Evolutionary conservation across 2,888 invertebrate genomes (phyloP).

Genomic region (Pandemis cinnamomeana): DNA sequence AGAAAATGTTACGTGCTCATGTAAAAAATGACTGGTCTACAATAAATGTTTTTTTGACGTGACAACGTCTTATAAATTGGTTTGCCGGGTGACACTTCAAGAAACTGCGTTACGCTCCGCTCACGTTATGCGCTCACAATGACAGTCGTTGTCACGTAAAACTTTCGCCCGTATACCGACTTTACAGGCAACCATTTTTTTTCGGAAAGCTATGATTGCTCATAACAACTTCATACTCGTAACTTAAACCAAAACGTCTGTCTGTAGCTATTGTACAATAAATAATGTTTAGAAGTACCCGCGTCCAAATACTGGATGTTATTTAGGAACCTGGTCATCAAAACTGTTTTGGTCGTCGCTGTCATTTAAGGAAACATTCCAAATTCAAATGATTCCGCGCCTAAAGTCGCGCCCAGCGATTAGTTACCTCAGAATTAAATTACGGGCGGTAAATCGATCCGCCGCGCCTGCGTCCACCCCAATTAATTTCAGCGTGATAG

Average conservation of each 20-base stretch:
- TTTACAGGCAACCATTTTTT: too few relatives aligned
- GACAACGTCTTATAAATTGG: too few relatives aligned
- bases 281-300: not conserved
- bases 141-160: too few relatives aligned
- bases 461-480: conserved; percentile 32
- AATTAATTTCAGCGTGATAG: conserved; percentile 35
- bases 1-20: not conserved
- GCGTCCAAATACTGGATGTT: not conserved
- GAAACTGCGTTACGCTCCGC: too few relatives aligned
- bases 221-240: too few relatives aligned
- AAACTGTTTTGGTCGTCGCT: not conserved
- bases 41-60: too few relatives aligned
- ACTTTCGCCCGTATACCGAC: too few relatives aligned
- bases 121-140: too few relatives aligned
- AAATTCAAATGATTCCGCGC: conserved; percentile 26
- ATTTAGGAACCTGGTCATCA: not conserved
- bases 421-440: conserved; percentile 36
- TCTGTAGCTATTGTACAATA: not conserved
- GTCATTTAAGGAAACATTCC: conserved; percentile 19
- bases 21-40: too few relatives aligned
- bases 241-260: too few relatives aligned
- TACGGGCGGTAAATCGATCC: conserved; percentile 39
- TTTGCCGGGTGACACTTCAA: too few relatives aligned
- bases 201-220: too few relatives aligned
- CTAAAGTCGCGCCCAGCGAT: conserved; percentile 39